Conservation (phyloP, 2,888 invertebrate genomes). For the Zaprionus lineosus region DNA sequence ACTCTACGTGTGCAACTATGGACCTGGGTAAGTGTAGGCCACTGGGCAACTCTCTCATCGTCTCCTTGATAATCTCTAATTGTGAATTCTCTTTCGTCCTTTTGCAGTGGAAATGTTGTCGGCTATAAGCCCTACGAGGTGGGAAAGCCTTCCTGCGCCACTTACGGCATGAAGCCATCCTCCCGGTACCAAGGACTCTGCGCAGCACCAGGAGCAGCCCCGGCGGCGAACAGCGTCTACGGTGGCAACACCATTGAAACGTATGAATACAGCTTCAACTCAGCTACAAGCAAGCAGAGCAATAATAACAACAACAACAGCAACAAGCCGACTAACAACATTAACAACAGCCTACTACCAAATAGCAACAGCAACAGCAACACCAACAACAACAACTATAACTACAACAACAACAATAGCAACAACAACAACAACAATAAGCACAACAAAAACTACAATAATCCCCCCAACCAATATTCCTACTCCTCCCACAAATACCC, state of each 20-base stretch:
- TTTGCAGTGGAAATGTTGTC: slow-evolving; percentile 88
- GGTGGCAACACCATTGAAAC: slow-evolving; percentile 81
- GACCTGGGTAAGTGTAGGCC: slow-evolving; percentile 87
- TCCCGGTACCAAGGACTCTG: slow-evolving; percentile 90
- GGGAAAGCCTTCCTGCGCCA: slow-evolving; percentile 88
- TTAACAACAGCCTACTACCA: slow-evolving; percentile 82
- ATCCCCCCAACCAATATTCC: slow-evolving; percentile 78
- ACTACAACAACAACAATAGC: slow-evolving; percentile 65
- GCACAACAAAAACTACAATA: slow-evolving; percentile 83
- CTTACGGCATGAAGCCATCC: slow-evolving; percentile 88
- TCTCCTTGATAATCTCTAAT: background rate
- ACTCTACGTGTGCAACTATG: slow-evolving; percentile 93
- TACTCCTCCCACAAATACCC: slow-evolving; percentile 60
- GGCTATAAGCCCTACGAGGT: slow-evolving; percentile 90
- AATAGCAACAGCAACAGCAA: slow-evolving; percentile 65
- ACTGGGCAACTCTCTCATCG: background rate
- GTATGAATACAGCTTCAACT: slow-evolving; percentile 80
- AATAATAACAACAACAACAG: slow-evolving; percentile 77
- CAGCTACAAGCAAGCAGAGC: slow-evolving; percentile 50
- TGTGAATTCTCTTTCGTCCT: slow-evolving; percentile 36
- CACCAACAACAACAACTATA: slow-evolving; percentile 53
- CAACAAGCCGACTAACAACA: slow-evolving; percentile 84
- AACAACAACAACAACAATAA: slow-evolving; percentile 84
- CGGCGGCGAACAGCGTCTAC: slow-evolving; percentile 83
- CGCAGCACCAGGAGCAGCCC: slow-evolving; percentile 79